Evolutionary conservation across 1,140 invertebrate species (phyloP).

Genomic region (Anastatus disparis): DNA sequence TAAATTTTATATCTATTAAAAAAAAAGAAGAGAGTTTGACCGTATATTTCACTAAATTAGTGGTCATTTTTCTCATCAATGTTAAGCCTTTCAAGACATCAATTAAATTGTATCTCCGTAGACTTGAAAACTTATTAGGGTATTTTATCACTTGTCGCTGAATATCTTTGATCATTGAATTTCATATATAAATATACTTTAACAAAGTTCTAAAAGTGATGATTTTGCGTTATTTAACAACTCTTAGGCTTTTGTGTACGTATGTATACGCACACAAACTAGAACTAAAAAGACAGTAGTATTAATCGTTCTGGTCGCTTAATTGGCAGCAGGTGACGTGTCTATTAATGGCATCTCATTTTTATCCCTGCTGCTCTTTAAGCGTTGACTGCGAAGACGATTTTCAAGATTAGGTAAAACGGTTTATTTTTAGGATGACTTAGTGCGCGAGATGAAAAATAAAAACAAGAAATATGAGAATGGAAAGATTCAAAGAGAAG

Average conservation of each 20-base stretch:
- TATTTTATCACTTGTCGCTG: slow-evolving; percentile 25
- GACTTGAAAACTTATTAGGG: slow-evolving; percentile 5
- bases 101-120: no score
- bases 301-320: slow-evolving; percentile 28
- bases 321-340: slow-evolving; percentile 47
- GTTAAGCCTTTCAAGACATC: neutral
- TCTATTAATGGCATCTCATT: slow-evolving; percentile 53
- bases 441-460: neutral
- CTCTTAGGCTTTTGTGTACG: neutral
- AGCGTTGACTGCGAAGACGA: slow-evolving; percentile 30
- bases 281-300: no score
- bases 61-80: neutral
- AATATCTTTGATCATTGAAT: slow-evolving; percentile 30
- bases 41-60: no score
- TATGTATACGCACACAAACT: no score
- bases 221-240: slow-evolving; percentile 22
- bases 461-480: neutral
- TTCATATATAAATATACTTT: neutral
- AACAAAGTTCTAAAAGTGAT: slow-evolving; percentile 22
- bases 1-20: no score
- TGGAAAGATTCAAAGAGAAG: neutral
- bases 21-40: no score
- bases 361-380: neutral
- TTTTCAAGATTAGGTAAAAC: slow-evolving; percentile 52
- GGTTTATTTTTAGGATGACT: no score